These are phyloP conservation scores for Etheostoma nigrum DNA, from an alignment of 2,797 vertebrate genomes.

Conservation along the genomic window DNA sequence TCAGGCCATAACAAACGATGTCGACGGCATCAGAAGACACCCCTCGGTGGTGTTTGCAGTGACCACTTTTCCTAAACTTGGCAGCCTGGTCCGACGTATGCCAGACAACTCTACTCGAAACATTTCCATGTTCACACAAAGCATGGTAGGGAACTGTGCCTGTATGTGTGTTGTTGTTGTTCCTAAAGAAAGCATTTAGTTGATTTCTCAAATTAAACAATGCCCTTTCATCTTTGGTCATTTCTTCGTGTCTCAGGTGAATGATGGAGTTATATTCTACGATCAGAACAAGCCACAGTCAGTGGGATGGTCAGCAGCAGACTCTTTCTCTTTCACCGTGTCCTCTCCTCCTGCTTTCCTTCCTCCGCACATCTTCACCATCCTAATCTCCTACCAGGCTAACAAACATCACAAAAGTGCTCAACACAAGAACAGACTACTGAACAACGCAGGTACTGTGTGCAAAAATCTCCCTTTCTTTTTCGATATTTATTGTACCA, in stretches of 20 bases:
- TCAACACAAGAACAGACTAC: conserved; percentile 75
- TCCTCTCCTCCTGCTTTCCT: conserved; percentile 88
- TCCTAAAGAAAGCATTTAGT: not conserved
- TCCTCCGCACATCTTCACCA: conserved; percentile 84
- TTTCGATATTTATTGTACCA: not conserved
- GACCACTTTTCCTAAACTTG: conserved; percentile 83
- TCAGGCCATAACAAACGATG: conserved; percentile 87
- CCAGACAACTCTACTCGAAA: conserved; percentile 80
- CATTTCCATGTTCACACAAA: conserved; percentile 88
- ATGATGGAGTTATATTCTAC: conserved; percentile 85
- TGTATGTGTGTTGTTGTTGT: no score
- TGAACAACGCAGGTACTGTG: conserved; percentile 68
- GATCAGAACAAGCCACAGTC: conserved; percentile 82
- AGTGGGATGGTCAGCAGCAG: conserved; percentile 83
- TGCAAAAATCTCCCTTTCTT: not conserved
- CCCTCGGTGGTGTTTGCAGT: conserved; percentile 85
- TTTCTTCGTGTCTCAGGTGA: conserved; percentile 78
- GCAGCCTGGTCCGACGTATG: conserved; percentile 81
- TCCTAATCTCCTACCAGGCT: conserved; percentile 88
- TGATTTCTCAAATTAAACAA: not conserved
- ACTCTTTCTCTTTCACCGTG: conserved; percentile 88
- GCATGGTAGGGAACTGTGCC: conserved; percentile 84
- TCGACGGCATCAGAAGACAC: conserved; percentile 77
- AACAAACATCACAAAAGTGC: conserved; percentile 52
- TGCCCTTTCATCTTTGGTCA: not conserved